Evolutionary conservation across 92 coral and sea anemone genomes (phyloP), one percentile per base, ranked within the genome.

Genomic region (Epizoanthus scotinus): DNA sequence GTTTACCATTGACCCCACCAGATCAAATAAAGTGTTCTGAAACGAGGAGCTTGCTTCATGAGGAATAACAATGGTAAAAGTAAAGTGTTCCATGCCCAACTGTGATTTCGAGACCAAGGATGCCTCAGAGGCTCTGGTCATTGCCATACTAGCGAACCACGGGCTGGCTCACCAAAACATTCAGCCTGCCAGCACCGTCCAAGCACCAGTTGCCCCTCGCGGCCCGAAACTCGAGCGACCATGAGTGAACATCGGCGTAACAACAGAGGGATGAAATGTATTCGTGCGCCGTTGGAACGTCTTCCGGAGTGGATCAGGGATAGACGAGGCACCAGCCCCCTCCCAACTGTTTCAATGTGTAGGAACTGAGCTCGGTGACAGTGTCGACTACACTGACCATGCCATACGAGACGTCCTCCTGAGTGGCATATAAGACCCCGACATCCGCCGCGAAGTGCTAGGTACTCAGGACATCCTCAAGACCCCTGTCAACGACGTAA

Each of bases 241-340:
- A 66, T 29, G 34, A 38, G 83, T 88, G 10, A 87, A 91, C 36
- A 66, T 87, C 24, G 89, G 87, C 36, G 74, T 81, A 8, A 57
- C 87, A 6, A 42, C 70, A 3, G 90, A 91, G 44, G 87, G 82
- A 21, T 88, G 90, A 90, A 91, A 88, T 17, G 73, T 85, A 17
- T 91, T 88, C 44, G 82, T 75, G 10, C 70, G 90, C 0, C 86
- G 94, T 60, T 91, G 95, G 91, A 71, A 85, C 8, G 91, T 91
- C 0, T 91, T 91, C 80, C 78, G 82, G 0, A 40, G 61, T 5
- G 92, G 92, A 14, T 91, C 92, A 0, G 90, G 92, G 67, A 86
- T 88, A 22, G 78, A 52, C 47, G 90, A 88, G 10, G 38, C 82
- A 1, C 72, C 91, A 28, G 91, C 94, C 18, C 84, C 94, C 31